These are phyloP conservation scores for Thrips palmi DNA, from an alignment of 1,140 invertebrate genomes.

Conservation along the genomic window DNA sequence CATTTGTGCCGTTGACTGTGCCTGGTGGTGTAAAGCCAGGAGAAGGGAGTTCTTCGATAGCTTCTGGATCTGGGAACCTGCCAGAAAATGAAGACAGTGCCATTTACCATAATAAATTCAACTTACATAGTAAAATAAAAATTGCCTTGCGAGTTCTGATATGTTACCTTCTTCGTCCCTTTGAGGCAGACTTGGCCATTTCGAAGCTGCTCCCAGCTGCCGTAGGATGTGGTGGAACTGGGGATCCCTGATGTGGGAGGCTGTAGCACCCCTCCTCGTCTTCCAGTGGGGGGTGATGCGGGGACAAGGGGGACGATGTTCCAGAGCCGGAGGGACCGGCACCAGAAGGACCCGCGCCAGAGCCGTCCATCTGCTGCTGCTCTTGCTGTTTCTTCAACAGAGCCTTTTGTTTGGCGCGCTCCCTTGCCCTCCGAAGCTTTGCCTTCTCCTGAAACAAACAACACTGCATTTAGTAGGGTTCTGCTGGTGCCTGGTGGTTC, in stretches of 20 bases:
- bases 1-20: constrained; percentile 12
- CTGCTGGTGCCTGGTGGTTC: neutral
- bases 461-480: neutral
- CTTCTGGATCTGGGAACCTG: constrained; percentile 25
- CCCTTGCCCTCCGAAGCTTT: constrained; percentile 42
- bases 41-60: constrained; percentile 22
- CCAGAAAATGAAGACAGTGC: constrained; percentile 2
- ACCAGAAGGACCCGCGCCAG: constrained; percentile 2
- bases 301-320: too few species aligned
- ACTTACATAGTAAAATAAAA: too few species aligned
- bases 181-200: constrained; percentile 11
- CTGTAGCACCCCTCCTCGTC: neutral
- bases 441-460: constrained; percentile 35
- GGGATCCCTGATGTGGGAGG: constrained; percentile 18
- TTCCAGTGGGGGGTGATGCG: too few species aligned
- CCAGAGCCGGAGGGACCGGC: neutral
- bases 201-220: constrained; percentile 18
- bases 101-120: too few species aligned
- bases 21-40: neutral
- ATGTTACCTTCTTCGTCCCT: constrained; percentile 16
- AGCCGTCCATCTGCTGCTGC: constrained; percentile 18
- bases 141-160: too few species aligned
- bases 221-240: constrained; percentile 23
- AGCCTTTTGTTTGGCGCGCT: constrained; percentile 43
- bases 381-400: constrained; percentile 32